phyloP scores from a whole-genome alignment of 2,888 invertebrate genomes.

The Dryococelus australis region DNA sequence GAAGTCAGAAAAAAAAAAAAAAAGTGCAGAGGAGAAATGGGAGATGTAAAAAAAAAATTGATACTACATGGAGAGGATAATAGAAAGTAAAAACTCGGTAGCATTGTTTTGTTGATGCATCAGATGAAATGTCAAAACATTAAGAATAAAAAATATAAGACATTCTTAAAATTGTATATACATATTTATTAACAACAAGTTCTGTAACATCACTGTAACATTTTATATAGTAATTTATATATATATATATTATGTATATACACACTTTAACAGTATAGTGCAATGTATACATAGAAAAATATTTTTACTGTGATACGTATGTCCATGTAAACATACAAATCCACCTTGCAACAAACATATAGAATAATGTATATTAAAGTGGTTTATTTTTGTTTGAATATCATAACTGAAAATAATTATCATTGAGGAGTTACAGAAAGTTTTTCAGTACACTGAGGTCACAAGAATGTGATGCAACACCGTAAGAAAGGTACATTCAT shows the following conservation, averaged over 20 bases:
- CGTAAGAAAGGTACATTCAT: neutral
- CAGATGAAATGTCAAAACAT: neutral
- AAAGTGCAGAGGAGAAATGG: no score
- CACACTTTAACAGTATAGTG: neutral
- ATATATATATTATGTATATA: constrained; percentile 16
- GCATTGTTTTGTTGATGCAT: no score
- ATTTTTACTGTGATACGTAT: neutral
- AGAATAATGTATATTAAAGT: neutral
- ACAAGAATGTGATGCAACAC: neutral
- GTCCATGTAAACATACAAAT: neutral
- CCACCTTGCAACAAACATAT: neutral
- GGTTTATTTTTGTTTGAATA: neutral
- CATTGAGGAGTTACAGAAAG: neutral
- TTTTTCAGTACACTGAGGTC: neutral
- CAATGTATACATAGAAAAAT: constrained; percentile 9
- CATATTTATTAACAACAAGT: constrained; percentile 16
- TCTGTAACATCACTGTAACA: neutral
- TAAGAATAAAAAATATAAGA: neutral
- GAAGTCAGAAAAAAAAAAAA: no score
- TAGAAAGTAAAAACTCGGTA: no score
- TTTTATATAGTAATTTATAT: constrained; percentile 16
- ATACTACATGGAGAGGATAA: no score
- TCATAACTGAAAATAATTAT: neutral
- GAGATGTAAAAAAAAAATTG: no score
- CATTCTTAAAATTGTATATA: constrained; percentile 6